Percentiles rank a stretch among this genome's conserved stretches.
phyloP scores from a whole-genome alignment of 2,888 invertebrate species.

The Synanthedon andrenaeformis region DNA sequence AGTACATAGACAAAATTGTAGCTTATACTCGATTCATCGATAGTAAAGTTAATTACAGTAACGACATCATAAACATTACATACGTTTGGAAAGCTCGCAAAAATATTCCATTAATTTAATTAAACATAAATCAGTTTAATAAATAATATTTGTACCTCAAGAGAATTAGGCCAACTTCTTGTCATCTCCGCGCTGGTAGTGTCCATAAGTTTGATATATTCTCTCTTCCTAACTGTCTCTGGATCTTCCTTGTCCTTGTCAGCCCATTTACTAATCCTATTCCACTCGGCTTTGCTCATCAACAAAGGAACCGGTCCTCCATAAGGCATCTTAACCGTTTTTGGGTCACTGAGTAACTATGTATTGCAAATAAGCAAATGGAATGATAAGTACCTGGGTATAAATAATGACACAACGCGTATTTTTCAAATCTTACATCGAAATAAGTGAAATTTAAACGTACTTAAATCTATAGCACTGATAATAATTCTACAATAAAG shows the following conservation, averaged over 20 bases:
- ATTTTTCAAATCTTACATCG: too few species aligned
- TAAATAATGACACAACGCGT: neutral
- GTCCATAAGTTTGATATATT: constrained; percentile 35
- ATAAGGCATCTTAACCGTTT: constrained; percentile 1
- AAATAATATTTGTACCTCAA: constrained; percentile 26
- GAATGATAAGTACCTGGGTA: neutral
- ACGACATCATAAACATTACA: too few species aligned
- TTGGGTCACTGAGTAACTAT: neutral
- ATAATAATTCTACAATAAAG: too few species aligned
- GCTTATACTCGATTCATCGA: too few species aligned
- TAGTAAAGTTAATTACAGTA: too few species aligned
- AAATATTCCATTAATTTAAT: neutral
- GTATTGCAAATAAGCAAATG: neutral
- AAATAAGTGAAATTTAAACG: neutral
- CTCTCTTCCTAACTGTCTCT: constrained; percentile 30
- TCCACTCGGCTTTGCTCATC: constrained; percentile 39
- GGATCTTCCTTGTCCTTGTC: constrained; percentile 31
- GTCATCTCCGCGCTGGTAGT: constrained; percentile 44
- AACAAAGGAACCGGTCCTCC: constrained; percentile 24
- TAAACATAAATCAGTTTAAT: too few species aligned
- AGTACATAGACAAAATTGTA: neutral
- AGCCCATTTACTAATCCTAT: constrained; percentile 38
- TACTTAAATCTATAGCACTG: neutral
- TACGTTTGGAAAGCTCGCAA: neutral
- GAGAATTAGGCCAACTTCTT: constrained; percentile 53